Evolutionary conservation across 2,797 vertebrate genomes (phyloP), one percentile per base, ranked within the genome.

Genomic region (Pelodytes ibericus): DNA sequence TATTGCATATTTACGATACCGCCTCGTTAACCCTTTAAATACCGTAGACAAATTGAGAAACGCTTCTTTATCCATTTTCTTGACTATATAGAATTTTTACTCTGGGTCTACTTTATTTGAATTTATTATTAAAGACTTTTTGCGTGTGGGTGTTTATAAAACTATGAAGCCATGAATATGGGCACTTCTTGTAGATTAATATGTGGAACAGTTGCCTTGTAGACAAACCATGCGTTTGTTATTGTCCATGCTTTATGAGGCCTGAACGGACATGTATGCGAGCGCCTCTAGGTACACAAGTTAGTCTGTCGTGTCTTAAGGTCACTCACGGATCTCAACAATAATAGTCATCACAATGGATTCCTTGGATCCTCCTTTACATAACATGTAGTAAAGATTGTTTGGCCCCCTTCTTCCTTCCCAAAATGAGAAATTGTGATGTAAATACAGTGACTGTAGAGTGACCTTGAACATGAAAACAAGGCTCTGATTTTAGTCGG

Each of bases 231-330:
- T 24, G 10, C 2, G 25, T 58, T 56, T 74, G 60, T 16, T 44
- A 31, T 51, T 67, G 25, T 26, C 49, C n/a, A 15, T 30, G 49
- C 53, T n/a, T 24, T 67, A 66, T 59, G 58, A 47, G 25, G 30
- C 73, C 44, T 10, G 73, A 69, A 39, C 29, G n/a, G 41, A 53
- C 73, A 27, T 29, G 73, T 61, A 36, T 61, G 13, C 27, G 22
- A 16, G 22, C 5, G 15, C 51, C 63, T 67, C 24, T 36, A 57
- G 57, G 29, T 65, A 60, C 27, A 26, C 26, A 66, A 47, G 25
- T 29, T 24, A 16, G 25, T 30, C 39, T 41, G 4, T 22, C 4
- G 16, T 25, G 53, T 51, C 62, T 44, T 24, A 27, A 30, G 22
- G 71, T 60, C 20, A 65, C 20, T 25, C 13, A 61, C 1, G 0